These are phyloP conservation scores for Zaprionus lachaisei DNA, from an alignment of 1,140 invertebrate genomes.

Conservation along the genomic window DNA sequence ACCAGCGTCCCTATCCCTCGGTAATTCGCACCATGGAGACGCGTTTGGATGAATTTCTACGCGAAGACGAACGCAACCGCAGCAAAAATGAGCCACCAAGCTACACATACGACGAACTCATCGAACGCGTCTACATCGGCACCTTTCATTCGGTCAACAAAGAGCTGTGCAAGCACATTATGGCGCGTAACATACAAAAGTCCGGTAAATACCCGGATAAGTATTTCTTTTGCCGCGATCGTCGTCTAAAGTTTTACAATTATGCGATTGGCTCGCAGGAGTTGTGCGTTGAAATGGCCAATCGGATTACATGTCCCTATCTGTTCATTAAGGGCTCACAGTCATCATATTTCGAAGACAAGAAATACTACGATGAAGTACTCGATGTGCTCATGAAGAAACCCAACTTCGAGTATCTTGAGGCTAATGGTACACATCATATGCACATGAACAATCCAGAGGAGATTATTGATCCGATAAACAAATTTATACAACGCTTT, in stretches of 20 bases:
- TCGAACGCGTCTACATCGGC: constrained; percentile 85
- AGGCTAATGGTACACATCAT: constrained; percentile 90
- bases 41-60: constrained; percentile 85
- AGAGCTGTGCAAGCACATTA: constrained; percentile 86
- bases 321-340: constrained; percentile 87
- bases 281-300: constrained; percentile 85
- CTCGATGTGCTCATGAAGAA: constrained; percentile 86
- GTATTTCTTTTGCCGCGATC: constrained; percentile 87
- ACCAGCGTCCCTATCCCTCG: constrained; percentile 78
- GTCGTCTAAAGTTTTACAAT: constrained; percentile 85
- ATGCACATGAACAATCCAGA: constrained; percentile 90
- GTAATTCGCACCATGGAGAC: constrained; percentile 74
- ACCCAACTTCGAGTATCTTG: constrained; percentile 87
- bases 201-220: constrained; percentile 86
- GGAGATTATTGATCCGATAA: constrained; percentile 86
- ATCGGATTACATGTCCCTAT: constrained; percentile 86
- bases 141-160: constrained; percentile 86
- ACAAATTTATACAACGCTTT: constrained; percentile 86
- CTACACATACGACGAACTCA: constrained; percentile 87
- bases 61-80: constrained; percentile 84
- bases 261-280: constrained; percentile 85
- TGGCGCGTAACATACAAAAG: constrained; percentile 86
- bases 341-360: constrained; percentile 86
- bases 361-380: constrained; percentile 86
- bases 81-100: constrained; percentile 86